Evolutionary conservation across 2,113 vertebrate species (phyloP), one percentile per base, ranked within the genome.

Genomic region (Typhlomys cinereus): DNA sequence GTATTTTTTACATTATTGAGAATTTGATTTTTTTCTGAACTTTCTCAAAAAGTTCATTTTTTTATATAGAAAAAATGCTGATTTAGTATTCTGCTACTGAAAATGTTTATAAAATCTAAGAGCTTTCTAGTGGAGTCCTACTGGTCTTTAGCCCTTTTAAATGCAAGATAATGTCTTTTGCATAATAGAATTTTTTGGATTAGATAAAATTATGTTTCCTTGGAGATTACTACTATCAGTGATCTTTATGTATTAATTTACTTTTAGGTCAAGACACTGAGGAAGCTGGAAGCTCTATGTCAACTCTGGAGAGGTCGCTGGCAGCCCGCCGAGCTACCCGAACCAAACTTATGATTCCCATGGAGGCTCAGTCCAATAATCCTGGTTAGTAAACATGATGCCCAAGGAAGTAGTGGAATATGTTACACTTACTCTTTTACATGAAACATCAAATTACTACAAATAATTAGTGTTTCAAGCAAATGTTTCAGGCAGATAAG

Each of bases 291-390:
- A 99, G 99, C 88, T 97, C 98, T 15, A 99, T 99, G 96, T 99
- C 99, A 11, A 99, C 99, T 0, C 94, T 99, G 46, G 99, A 99
- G 81, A 98, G 99, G n/a, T 99, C 99, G 0, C 94, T 99, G 2
- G 98, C 98, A 4, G 97, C 98, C 41, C 98, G 99, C 66, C 97
- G 99, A 85, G 98, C 99, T 20, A 99, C 99, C 2, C 97, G 99
- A 27, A 97, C 98, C 74, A 99, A 99, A 90, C 98, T 99, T 95
- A 99, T 99, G 99, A 99, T 99, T 80, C 99, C 99, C 2, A 99
- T 99, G 98, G 99, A 99, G 61, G 98, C 99, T 0, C 99, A 99
- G 94, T 98, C 99, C 4, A 99, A 64, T 97, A 99, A 99, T 96
- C 98, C 99, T n/a, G 97, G 99, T 99, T 92, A 98, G 98, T 97